Conservation (phyloP, 2,797 vertebrate genomes). For the Megaceryle alcyon region DNA sequence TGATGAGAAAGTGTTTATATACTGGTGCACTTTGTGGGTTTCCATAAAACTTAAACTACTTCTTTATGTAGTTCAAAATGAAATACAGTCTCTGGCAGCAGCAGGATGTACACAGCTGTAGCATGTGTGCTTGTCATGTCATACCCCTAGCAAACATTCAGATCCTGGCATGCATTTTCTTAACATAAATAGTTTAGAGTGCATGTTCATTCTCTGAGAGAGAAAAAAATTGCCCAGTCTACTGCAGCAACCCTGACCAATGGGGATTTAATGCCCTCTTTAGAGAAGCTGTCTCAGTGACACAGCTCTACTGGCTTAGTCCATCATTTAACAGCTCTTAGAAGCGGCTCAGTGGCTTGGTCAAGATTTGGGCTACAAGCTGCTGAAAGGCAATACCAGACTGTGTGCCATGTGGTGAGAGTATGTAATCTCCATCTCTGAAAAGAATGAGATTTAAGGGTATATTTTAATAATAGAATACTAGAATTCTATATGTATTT, state of each 20-base stretch:
- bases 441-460: neutral
- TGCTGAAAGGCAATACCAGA: neutral
- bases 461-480: neutral
- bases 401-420: neutral
- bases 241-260: constrained; percentile 31
- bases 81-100: constrained; percentile 50
- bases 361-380: neutral
- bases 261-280: constrained; percentile 4
- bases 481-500: neutral
- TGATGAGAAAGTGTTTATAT: constrained; percentile 39
- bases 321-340: neutral
- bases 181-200: constrained; percentile 64
- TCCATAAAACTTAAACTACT: constrained; percentile 54
- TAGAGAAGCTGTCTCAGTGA: neutral
- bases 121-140: constrained; percentile 64
- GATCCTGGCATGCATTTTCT: constrained; percentile 60
- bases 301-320: neutral
- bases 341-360: neutral
- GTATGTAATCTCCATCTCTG: neutral
- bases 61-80: constrained; percentile 51
- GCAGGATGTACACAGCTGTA: constrained; percentile 52
- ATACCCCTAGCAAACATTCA: constrained; percentile 41
- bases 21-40: constrained; percentile 34
- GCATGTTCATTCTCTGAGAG: neutral
- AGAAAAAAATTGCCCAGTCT: constrained; percentile 14